Base-by-base conservation (phyloP, 2,113 vertebrate species). In the Dipodomys ordii region DNA sequence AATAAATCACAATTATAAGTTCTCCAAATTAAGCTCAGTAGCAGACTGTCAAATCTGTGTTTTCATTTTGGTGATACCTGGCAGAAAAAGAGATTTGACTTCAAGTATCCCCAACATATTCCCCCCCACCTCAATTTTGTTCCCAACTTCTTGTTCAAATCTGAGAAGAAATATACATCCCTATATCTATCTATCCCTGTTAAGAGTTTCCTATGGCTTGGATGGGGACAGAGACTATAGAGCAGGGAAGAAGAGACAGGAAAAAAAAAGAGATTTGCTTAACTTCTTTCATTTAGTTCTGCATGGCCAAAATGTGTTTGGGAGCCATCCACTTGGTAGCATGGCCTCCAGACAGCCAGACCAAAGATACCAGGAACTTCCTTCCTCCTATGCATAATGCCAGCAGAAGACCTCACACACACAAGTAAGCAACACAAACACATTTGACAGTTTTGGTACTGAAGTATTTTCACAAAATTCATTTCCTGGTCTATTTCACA, bases 401-500 rank as follows among this genome's bases (percentile, higher is more conserved):
- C 46, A 15, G 20, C 6, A 11, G 4, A 74, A 18, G 19, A 6
- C 15, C 81, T 93, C 67, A 86, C 4, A 62, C 0, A 62, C 0
- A 28, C 19, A 79, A 77, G 2, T 44, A 39, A 74, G 49, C 22
- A 65, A 62, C 20, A 65, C 27, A 88, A 25, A 90, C 23, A 32
- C 46, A 86, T 83, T 22, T 30, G 44, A 77, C 71, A 82, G 76
- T 94, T 88, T 96, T 30, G 11, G 53, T 90, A 94, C 68, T 53
- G 16, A 91, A 25, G 0, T 57, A 4, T 91, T 83, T 71, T 89
- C 49, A 65, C 13, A 85, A 90, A 94, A 82, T 89, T 68, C 23
- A 91, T 77, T 93, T 86, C 67, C 79, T 85, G 60, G 32, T 46
- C 35, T 90, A 69, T 90, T 94, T 92, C 28, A 74, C 88, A 73